These are phyloP conservation scores for Poeciliopsis paucimaculata DNA, from an alignment of 2,797 vertebrate genomes.

Conservation along the genomic window DNA sequence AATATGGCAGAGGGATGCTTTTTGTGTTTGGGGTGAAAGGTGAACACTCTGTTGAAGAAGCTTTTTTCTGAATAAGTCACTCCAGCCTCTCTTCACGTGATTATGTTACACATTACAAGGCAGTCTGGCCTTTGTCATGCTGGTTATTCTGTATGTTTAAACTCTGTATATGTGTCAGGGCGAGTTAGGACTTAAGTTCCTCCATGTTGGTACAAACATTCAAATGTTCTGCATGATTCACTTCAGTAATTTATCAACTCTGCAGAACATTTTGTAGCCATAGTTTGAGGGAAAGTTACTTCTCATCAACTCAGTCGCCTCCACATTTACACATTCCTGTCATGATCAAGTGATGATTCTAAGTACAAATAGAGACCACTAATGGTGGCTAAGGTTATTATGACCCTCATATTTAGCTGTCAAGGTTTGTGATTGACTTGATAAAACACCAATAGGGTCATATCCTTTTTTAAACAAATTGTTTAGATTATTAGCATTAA, in stretches of 20 bases:
- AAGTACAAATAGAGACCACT: neutral
- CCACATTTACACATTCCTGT: neutral
- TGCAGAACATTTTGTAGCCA: neutral
- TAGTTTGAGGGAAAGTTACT: neutral
- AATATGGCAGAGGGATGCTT: conserved; percentile 7
- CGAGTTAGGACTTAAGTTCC: neutral
- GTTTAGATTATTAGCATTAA: no score
- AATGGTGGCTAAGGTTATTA: neutral
- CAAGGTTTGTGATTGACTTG: neutral
- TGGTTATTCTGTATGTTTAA: conserved; percentile 4
- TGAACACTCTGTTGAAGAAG: neutral
- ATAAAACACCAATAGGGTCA: neutral
- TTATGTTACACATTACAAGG: conserved; percentile 25
- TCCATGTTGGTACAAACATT: neutral
- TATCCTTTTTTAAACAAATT: neutral
- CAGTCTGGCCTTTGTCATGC: conserved; percentile 30
- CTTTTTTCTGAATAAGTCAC: neutral
- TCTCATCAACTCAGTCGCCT: neutral
- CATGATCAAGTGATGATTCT: neutral
- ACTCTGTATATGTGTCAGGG: neutral
- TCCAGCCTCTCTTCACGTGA: conserved; percentile 1
- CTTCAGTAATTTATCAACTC: neutral
- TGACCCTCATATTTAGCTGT: neutral
- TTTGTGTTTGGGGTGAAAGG: conserved; percentile 2
- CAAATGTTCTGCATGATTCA: neutral